A percentile compares a stretch with the other conserved stretches of the same genome.
phyloP scores from a whole-genome alignment of 2,113 vertebrate species.

The Dendrocopos noguchii region DNA sequence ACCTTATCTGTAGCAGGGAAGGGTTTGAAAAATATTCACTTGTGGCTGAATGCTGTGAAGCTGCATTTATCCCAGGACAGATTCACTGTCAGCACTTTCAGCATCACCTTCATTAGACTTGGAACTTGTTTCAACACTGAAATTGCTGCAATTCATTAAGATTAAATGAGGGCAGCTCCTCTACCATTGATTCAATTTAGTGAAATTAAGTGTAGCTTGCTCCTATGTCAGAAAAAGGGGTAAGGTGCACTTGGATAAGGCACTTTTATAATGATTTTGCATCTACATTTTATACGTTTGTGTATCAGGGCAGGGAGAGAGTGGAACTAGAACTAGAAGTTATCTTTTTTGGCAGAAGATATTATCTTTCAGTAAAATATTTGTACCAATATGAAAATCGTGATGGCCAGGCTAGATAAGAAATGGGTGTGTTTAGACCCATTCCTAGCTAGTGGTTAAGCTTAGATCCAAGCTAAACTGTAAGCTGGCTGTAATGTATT shows the following conservation, averaged over 20 bases:
- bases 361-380: neutral
- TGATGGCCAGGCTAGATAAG: neutral
- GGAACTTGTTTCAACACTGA: neutral
- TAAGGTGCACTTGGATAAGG: neutral
- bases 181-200: neutral
- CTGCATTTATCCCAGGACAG: neutral
- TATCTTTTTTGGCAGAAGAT: neutral
- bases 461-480: neutral
- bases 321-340: neutral
- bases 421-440: neutral
- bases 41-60: rapidly evolving
- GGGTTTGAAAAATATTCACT: neutral
- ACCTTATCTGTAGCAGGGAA: neutral
- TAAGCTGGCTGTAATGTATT: neutral
- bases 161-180: neutral
- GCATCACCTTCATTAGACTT: neutral
- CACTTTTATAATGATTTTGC: neutral
- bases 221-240: neutral
- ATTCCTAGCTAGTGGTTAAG: neutral
- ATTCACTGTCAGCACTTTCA: neutral
- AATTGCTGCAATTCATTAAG: neutral
- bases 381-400: neutral
- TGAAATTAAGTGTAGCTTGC: neutral
- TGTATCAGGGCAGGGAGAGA: neutral
- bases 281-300: neutral